Evolutionary conservation across 1,140 invertebrate species (phyloP).

Genomic region (Microplitis mediator): DNA sequence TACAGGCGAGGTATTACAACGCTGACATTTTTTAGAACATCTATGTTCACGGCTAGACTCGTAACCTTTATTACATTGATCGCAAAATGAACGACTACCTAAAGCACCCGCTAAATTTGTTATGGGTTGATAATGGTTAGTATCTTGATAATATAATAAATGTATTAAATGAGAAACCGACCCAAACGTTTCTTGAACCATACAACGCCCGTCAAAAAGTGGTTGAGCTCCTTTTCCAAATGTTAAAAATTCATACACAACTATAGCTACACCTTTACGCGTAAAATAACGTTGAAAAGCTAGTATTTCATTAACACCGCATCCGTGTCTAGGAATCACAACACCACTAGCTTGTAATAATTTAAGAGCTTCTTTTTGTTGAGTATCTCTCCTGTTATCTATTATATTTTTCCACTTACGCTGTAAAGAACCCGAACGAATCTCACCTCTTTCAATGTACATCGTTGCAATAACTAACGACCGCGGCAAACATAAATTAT

Average conservation of each 20-base stretch:
- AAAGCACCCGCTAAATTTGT: neutral
- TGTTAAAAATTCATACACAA: neutral
- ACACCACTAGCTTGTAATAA: neutral
- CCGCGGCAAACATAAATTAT: conserved; percentile 20
- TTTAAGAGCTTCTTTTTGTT: neutral
- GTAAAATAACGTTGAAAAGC: too few relatives aligned
- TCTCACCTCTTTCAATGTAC: conserved; percentile 10
- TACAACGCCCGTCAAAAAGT: neutral
- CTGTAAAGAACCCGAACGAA: neutral
- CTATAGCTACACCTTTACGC: neutral
- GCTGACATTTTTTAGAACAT: neutral
- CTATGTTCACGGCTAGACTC: neutral
- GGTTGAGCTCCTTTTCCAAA: neutral
- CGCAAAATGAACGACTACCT: neutral
- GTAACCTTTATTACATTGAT: neutral
- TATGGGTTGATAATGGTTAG: too few relatives aligned
- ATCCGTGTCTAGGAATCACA: too few relatives aligned
- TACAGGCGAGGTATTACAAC: neutral
- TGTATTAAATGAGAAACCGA: neutral
- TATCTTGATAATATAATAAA: neutral
- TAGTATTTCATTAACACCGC: too few relatives aligned
- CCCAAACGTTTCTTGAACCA: neutral
- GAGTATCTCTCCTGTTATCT: neutral
- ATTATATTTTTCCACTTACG: neutral
- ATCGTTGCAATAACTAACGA: neutral